Conservation (phyloP, 2,113 vertebrate genomes). For the Corydoras sp. region DNA sequence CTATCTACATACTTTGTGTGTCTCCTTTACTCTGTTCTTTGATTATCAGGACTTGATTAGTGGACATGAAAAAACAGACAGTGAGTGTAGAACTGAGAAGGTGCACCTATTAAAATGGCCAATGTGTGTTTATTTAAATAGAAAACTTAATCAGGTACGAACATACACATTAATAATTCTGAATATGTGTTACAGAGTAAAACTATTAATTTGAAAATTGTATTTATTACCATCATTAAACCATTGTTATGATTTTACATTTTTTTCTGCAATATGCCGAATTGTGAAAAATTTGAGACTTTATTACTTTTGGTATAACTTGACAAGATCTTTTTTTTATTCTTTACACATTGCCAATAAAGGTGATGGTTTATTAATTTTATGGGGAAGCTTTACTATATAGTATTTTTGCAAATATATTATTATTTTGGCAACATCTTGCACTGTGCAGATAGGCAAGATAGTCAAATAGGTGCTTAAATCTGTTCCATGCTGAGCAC, state of each 20-base stretch:
- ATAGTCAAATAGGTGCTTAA: constrained; percentile 5
- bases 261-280: constrained; percentile 59
- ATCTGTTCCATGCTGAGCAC: constrained; percentile 15
- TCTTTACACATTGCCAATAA: constrained; percentile 53
- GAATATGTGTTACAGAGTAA: too few species aligned
- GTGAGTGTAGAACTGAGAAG: too few species aligned
- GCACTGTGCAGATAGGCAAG: constrained; percentile 5
- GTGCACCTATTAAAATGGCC: too few species aligned
- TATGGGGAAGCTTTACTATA: constrained; percentile 12
- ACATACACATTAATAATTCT: too few species aligned
- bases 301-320: too few species aligned
- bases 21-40: too few species aligned
- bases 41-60: too few species aligned
- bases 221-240: constrained; percentile 63
- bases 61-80: too few species aligned
- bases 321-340: too few species aligned
- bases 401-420: constrained; percentile 26
- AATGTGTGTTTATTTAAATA: too few species aligned
- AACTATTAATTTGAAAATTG: constrained; percentile 50
- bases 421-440: constrained; percentile 21
- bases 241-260: constrained; percentile 64
- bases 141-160: too few species aligned
- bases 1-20: too few species aligned
- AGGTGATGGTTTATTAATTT: constrained; percentile 38
- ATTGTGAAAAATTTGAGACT: constrained; percentile 61